These are phyloP conservation scores for Tetropium fuscum DNA, from an alignment of 2,888 invertebrate genomes.

Conservation along the genomic window DNA sequence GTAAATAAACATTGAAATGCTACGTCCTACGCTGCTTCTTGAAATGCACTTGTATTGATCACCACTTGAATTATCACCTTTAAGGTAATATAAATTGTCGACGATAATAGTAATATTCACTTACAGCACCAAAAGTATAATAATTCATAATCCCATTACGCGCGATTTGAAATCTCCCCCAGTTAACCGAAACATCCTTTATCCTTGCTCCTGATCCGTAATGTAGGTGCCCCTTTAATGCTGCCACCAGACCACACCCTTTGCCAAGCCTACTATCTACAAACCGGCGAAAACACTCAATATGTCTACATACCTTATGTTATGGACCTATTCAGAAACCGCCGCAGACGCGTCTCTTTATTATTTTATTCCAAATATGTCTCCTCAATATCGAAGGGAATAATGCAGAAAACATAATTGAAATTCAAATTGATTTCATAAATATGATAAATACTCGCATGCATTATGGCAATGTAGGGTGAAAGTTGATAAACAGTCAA, in stretches of 20 bases:
- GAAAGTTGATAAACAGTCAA: too few relatives aligned
- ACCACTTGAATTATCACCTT: too few relatives aligned
- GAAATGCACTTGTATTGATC: too few relatives aligned
- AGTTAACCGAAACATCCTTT: too few relatives aligned
- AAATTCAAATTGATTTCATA: constrained; percentile 31
- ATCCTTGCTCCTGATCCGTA: constrained; percentile 28
- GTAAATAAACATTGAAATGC: too few relatives aligned
- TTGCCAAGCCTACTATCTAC: constrained; percentile 45
- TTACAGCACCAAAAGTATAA: too few relatives aligned
- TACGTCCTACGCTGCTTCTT: too few relatives aligned
- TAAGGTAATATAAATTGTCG: too few relatives aligned
- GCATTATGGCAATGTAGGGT: too few relatives aligned
- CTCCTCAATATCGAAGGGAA: constrained; percentile 33
- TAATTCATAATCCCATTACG: too few relatives aligned
- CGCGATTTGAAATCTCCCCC: too few relatives aligned
- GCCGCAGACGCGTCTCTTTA: constrained; percentile 35
- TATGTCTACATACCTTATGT: constrained; percentile 47
- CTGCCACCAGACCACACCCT: constrained; percentile 39
- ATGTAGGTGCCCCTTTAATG: constrained; percentile 33
- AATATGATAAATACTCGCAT: constrained; percentile 10
- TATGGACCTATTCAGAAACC: constrained; percentile 34
- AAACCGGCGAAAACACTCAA: constrained; percentile 39
- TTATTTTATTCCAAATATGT: constrained; percentile 36
- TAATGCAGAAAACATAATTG: constrained; percentile 37
- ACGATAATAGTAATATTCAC: too few relatives aligned